These are phyloP conservation scores for Thunnus thynnus DNA, from an alignment of 2,113 vertebrate species.

Conservation along the genomic window DNA sequence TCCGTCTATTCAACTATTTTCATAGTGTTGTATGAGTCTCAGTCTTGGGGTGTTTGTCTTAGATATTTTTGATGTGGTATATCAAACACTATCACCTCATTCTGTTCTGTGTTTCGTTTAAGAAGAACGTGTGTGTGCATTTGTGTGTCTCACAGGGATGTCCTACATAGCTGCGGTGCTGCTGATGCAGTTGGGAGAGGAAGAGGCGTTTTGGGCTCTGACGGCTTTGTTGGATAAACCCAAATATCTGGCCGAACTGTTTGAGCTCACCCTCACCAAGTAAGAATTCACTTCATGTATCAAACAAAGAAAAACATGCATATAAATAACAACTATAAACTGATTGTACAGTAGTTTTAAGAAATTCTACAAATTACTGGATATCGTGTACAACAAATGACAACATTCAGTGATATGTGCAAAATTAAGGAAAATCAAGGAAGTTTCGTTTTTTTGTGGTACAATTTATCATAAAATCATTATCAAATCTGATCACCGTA, in stretches of 20 bases:
- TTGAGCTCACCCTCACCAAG: slow-evolving; percentile 79
- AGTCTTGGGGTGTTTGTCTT: too few relatives aligned
- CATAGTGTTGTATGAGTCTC: too few relatives aligned
- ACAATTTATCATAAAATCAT: too few relatives aligned
- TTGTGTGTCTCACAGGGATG: slow-evolving; percentile 76
- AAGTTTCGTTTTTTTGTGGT: too few relatives aligned
- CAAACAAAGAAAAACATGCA: background rate
- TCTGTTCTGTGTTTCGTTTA: background rate
- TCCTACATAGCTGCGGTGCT: slow-evolving; percentile 85
- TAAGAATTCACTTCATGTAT: slow-evolving; percentile 55
- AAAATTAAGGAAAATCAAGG: background rate
- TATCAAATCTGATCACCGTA: too few relatives aligned
- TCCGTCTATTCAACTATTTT: too few relatives aligned
- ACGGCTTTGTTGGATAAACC: slow-evolving; percentile 79
- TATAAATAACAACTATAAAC: background rate
- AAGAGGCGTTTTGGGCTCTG: slow-evolving; percentile 86
- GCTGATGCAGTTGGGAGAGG: slow-evolving; percentile 84
- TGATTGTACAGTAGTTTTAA: background rate
- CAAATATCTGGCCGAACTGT: slow-evolving; percentile 80
- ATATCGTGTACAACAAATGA: too few relatives aligned
- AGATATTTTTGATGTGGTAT: background rate
- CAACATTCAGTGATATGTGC: background rate
- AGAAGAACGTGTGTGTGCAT: slow-evolving; percentile 7
- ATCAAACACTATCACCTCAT: background rate
- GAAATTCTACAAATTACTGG: too few relatives aligned